These are phyloP conservation scores for Pristionchus exspectatus DNA, from an alignment of 2,888 invertebrate species.

Conservation along the genomic window DNA sequence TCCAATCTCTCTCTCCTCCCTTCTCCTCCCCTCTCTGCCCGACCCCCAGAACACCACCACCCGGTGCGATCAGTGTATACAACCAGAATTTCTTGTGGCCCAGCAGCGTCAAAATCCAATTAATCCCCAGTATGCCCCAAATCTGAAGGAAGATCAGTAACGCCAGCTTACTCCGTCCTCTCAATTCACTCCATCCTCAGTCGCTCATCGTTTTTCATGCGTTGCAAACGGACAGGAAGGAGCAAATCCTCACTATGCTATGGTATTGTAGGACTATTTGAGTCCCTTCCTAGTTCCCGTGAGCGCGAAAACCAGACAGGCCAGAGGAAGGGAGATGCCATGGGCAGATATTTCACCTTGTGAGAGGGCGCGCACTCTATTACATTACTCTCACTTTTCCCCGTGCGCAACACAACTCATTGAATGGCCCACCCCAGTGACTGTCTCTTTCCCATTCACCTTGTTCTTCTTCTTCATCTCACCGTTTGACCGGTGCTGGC, in stretches of 20 bases:
- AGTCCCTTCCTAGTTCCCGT: conserved; percentile 30
- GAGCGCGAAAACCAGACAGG: conserved; percentile 26
- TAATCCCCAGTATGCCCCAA: neutral
- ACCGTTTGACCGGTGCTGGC: conserved; percentile 17
- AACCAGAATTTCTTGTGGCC: neutral
- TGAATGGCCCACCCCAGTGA: conserved; percentile 9
- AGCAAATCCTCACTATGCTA: neutral
- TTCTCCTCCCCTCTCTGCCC: neutral
- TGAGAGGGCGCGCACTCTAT: conserved; percentile 6
- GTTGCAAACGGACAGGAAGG: neutral
- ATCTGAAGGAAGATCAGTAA: conserved; percentile 21
- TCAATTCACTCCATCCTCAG: neutral
- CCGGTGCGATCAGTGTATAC: neutral
- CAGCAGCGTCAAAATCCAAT: conserved; percentile 33
- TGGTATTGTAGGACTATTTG: conserved; percentile 7
- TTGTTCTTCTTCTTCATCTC: conserved; percentile 12
- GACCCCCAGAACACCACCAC: conserved; percentile 49
- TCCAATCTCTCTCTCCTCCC: neutral
- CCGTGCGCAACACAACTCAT: neutral
- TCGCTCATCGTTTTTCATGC: neutral
- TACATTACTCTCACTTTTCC: conserved; percentile 47
- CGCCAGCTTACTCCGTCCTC: neutral
- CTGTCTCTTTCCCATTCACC: neutral
- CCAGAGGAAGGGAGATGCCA: neutral
- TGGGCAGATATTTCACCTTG: conserved; percentile 47